Evolutionary conservation across 37 sponge, comb jelly and placozoan genomes (phyloP).

Genomic region (Chondrilla cf. caribensis): DNA sequence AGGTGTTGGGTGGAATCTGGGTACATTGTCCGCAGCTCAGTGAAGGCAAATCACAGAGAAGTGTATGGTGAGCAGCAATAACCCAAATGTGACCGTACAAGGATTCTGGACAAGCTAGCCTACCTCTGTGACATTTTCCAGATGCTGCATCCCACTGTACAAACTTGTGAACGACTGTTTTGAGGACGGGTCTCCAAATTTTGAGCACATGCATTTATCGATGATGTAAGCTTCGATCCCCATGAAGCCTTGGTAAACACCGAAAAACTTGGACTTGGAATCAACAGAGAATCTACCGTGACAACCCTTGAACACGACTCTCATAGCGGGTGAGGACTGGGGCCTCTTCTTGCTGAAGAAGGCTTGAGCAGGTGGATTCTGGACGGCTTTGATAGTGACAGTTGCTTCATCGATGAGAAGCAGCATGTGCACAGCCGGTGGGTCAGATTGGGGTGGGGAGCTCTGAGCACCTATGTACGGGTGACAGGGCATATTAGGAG

Average conservation of each 20-base stretch:
- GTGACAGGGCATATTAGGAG: not conserved
- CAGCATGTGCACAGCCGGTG: slow-evolving; percentile 5
- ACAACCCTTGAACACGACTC: slow-evolving; percentile 40
- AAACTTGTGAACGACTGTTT: no score
- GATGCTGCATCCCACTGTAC: no score
- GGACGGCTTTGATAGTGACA: slow-evolving; percentile 2
- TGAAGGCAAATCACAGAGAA: no score
- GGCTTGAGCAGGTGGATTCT: not conserved
- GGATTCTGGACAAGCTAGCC: no score
- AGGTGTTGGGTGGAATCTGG: no score
- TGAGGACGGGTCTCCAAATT: not conserved
- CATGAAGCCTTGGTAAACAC: slow-evolving; percentile 50
- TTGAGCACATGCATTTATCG: slow-evolving; percentile 55
- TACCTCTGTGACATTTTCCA: not conserved
- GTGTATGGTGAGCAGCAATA: no score
- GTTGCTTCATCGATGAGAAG: slow-evolving; percentile 10
- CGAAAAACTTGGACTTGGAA: slow-evolving; percentile 33
- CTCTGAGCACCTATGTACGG: not conserved
- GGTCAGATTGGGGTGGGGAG: not conserved
- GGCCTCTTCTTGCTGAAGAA: not conserved
- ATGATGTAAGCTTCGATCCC: slow-evolving; percentile 24
- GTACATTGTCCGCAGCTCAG: no score
- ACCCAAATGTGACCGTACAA: no score
- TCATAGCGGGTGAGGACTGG: slow-evolving; percentile 25
- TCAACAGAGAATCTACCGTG: slow-evolving; percentile 23